These are phyloP conservation scores for Solea senegalensis DNA, from an alignment of 2,113 vertebrate genomes.

Conservation along the genomic window DNA sequence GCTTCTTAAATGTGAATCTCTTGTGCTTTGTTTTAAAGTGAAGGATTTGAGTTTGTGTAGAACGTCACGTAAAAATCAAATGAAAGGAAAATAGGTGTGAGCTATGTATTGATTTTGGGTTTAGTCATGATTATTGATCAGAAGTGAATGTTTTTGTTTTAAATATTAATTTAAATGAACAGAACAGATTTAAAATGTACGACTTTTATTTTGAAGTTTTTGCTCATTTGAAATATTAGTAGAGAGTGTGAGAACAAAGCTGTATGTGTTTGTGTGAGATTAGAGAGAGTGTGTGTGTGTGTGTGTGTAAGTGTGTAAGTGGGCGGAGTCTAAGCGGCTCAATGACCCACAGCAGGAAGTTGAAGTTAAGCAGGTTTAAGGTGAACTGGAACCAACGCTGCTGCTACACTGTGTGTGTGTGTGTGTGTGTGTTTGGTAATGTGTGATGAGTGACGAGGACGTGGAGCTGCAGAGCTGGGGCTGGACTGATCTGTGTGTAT, in stretches of 20 bases:
- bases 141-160: no score
- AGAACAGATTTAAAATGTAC: no score
- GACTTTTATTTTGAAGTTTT: no score
- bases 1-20: no score
- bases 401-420: conserved; percentile 5
- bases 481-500: conserved; percentile 80
- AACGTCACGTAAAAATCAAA: background rate
- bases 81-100: background rate
- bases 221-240: no score
- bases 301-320: background rate
- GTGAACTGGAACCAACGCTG: conserved; percentile 24
- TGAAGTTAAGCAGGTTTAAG: conserved; percentile 32
- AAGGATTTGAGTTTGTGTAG: no score
- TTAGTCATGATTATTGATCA: no score
- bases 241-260: no score
- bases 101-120: no score
- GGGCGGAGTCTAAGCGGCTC: conserved; percentile 29
- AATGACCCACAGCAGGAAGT: conserved; percentile 67
- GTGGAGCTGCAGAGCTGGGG: conserved; percentile 77
- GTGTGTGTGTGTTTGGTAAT: conserved; percentile 7
- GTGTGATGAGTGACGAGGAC: conserved; percentile 70
- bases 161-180: no score
- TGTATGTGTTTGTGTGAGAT: background rate
- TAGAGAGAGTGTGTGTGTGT: conserved; percentile 2
- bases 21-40: no score